Percentiles rank a stretch among this genome's conserved stretches.
Evolutionary conservation across 2,888 invertebrate genomes (phyloP).

Genomic region (Melinaea menophilus): DNA sequence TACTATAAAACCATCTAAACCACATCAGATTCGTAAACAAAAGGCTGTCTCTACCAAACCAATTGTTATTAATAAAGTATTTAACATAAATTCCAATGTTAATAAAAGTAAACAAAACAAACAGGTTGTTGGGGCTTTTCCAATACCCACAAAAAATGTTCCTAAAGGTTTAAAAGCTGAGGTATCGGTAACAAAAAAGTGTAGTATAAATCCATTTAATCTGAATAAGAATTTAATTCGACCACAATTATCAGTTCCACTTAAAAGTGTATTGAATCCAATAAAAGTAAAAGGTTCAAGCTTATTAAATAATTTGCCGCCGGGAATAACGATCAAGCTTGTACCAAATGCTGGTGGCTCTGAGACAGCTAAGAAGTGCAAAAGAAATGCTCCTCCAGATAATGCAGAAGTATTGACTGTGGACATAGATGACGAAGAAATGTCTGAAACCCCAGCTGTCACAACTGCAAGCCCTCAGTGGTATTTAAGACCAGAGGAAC

Average conservation of each 20-base stretch:
- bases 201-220: constrained; percentile 37
- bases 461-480: constrained; percentile 52
- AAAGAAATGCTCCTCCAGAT: constrained; percentile 22
- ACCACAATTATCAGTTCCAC: constrained; percentile 30
- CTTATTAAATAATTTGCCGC: constrained; percentile 48
- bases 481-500: constrained; percentile 68
- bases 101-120: constrained; percentile 41
- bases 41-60: constrained; percentile 29
- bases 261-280: constrained; percentile 31
- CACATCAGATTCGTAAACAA: constrained; percentile 9
- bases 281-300: constrained; percentile 35
- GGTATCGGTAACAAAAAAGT: constrained; percentile 27
- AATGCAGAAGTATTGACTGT: constrained; percentile 48
- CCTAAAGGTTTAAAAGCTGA: constrained; percentile 24
- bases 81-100: constrained; percentile 29
- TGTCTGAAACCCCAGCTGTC: constrained; percentile 31
- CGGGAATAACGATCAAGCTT: constrained; percentile 47
- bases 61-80: constrained; percentile 36
- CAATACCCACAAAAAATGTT: constrained; percentile 22
- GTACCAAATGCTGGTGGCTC: constrained; percentile 17
- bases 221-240: constrained; percentile 32
- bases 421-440: constrained; percentile 65
- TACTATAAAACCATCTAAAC: constrained; percentile 49
- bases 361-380: constrained; percentile 25
- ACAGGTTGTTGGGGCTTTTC: constrained; percentile 35